Conservation (phyloP, 2,113 vertebrate genomes). For the Candoia aspera region DNA sequence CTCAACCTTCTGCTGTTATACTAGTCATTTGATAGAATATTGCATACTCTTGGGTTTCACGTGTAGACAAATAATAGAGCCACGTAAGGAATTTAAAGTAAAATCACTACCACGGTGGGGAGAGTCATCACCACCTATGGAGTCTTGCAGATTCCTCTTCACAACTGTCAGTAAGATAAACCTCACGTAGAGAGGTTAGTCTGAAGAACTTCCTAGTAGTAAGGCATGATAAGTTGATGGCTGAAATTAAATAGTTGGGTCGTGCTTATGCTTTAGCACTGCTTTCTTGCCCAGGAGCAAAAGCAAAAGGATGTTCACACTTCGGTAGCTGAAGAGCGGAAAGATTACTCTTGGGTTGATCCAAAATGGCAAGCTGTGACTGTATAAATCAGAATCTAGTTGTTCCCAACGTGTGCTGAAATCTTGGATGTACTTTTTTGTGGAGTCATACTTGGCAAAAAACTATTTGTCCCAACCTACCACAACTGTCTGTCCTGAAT, state of each 20-base stretch:
- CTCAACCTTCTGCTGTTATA: slow-evolving; percentile 16
- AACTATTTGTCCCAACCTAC: neutral
- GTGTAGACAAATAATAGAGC: slow-evolving; percentile 20
- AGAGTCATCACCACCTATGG: slow-evolving; percentile 22
- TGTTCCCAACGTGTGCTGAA: neutral
- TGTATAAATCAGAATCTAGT: neutral
- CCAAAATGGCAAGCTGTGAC: slow-evolving; percentile 5
- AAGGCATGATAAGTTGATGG: neutral
- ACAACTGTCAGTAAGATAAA: slow-evolving; percentile 13
- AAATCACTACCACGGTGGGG: neutral
- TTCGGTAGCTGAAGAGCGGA: neutral
- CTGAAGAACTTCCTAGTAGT: neutral
- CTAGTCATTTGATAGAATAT: slow-evolving; percentile 1
- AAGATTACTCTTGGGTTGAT: neutral
- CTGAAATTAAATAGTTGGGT: neutral
- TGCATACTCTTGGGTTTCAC: slow-evolving; percentile 14
- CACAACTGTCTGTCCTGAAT: slow-evolving; percentile 22
- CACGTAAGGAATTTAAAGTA: slow-evolving; percentile 30
- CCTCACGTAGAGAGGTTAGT: neutral
- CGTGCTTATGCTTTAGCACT: neutral
- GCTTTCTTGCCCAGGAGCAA: neutral
- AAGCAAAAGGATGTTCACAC: neutral
- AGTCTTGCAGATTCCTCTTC: slow-evolving; percentile 40
- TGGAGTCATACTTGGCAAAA: slow-evolving; percentile 32
- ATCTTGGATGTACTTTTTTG: neutral